Conservation (phyloP, 2,888 invertebrate species). For the Meta bourneti region DNA sequence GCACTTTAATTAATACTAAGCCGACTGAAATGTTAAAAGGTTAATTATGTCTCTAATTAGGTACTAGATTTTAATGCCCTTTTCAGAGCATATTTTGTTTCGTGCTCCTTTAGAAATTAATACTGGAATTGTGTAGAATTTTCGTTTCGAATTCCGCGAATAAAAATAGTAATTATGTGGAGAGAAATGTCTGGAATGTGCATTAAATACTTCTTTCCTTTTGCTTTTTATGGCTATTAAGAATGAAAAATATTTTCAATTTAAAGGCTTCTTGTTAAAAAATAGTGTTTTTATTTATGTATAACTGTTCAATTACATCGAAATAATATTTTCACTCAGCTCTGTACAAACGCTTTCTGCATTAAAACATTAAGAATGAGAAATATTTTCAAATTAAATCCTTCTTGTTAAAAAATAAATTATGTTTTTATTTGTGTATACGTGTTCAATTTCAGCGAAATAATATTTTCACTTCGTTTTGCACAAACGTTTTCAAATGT, state of each 20-base stretch:
- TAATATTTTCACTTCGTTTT: too few species aligned
- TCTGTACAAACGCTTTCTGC: too few species aligned
- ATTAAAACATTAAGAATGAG: too few species aligned
- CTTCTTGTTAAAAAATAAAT: too few species aligned
- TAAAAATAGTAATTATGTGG: not conserved
- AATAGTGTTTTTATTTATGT: too few species aligned
- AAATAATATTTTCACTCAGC: too few species aligned
- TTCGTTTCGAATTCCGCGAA: not conserved
- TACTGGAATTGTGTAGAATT: not conserved
- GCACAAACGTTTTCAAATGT: too few species aligned
- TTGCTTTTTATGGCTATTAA: not conserved
- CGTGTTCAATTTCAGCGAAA: too few species aligned
- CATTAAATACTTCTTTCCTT: not conserved
- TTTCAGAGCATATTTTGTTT: not conserved
- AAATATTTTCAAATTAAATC: too few species aligned
- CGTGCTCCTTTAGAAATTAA: conserved; percentile 20
- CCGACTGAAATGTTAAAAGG: conserved; percentile 41
- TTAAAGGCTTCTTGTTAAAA: not conserved
- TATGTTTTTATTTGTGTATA: too few species aligned
- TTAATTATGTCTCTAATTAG: conserved; percentile 40
- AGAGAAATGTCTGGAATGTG: not conserved
- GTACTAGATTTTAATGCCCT: conserved; percentile 15
- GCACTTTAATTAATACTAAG: conserved; percentile 21
- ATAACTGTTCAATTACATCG: too few species aligned
- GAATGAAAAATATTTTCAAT: not conserved